phyloP scores from a whole-genome alignment of 2,888 invertebrate genomes.

The Muschampia plurimacula region DNA sequence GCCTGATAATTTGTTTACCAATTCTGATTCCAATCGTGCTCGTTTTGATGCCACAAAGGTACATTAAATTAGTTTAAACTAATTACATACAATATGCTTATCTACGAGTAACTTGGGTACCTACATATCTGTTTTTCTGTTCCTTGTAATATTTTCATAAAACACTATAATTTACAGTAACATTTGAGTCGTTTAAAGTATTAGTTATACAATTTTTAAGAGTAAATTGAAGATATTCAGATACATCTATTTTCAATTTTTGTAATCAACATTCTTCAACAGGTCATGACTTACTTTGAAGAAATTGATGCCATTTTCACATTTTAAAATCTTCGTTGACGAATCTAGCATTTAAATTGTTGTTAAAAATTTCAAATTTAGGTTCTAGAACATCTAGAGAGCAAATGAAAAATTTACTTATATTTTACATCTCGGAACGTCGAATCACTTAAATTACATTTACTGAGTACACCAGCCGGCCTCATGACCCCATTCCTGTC shows the following conservation, averaged over 20 bases:
- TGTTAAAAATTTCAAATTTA: no score
- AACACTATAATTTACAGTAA: neutral
- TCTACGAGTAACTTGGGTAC: neutral
- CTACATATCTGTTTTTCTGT: neutral
- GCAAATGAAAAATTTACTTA: conserved; percentile 13
- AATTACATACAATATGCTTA: neutral
- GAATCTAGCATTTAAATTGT: no score
- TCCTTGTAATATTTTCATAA: neutral
- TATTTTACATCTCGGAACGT: conserved; percentile 49
- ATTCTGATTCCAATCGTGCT: conserved; percentile 12
- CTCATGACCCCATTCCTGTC: conserved; percentile 75
- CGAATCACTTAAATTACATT: conserved; percentile 62
- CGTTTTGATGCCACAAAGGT: neutral
- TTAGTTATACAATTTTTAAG: no score
- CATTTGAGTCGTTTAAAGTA: no score
- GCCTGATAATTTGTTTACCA: neutral
- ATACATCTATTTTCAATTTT: no score
- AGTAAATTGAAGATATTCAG: no score
- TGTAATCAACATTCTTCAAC: neutral
- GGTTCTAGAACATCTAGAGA: neutral
- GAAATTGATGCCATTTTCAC: no score
- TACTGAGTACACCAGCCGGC: conserved; percentile 58
- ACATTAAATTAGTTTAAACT: neutral
- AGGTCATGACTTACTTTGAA: neutral
- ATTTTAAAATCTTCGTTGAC: no score